These are phyloP conservation scores for Patiria miniata DNA, from an alignment of 35 echinoderm and acorn worm species.

Conservation along the genomic window DNA sequence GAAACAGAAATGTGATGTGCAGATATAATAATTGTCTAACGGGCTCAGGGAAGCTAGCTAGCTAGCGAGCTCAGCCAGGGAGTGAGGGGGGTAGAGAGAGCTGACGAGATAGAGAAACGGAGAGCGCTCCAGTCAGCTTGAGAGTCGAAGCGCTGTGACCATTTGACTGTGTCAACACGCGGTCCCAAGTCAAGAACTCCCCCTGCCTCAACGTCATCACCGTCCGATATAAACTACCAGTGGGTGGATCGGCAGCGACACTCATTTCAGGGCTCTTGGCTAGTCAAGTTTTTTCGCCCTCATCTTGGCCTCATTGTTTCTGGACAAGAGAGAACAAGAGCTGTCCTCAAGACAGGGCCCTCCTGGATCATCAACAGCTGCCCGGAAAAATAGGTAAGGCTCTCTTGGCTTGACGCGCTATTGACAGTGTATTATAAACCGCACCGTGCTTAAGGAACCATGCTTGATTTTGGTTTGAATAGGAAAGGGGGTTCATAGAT, in stretches of 20 bases:
- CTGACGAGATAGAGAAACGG: no score
- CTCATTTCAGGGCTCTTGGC: conserved; percentile 11
- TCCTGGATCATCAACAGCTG: background rate
- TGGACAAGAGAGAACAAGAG: background rate
- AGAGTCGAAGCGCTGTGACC: background rate
- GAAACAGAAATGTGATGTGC: conserved; percentile 16
- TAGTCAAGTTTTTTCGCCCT: conserved; percentile 11
- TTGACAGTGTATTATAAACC: no score
- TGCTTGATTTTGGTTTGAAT: conserved; percentile 28
- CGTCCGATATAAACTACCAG: conserved; percentile 8
- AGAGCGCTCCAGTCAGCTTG: no score
- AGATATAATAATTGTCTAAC: conserved; percentile 27
- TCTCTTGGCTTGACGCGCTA: background rate
- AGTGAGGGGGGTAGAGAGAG: no score
- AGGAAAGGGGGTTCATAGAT: background rate
- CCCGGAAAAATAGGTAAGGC: background rate
- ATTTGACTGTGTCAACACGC: conserved; percentile 20
- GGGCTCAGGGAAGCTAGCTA: background rate
- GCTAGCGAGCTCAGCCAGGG: no score
- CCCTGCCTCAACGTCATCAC: background rate
- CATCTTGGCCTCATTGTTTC: conserved; percentile 21
- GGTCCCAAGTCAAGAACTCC: background rate
- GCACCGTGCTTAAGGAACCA: conserved; percentile 15
- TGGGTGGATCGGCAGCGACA: background rate
- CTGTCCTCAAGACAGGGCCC: background rate